Percentiles rank a stretch among this genome's conserved stretches.
Conservation (phyloP, 2,797 vertebrate genomes). For the Pipistrellus pipistrellus region DNA sequence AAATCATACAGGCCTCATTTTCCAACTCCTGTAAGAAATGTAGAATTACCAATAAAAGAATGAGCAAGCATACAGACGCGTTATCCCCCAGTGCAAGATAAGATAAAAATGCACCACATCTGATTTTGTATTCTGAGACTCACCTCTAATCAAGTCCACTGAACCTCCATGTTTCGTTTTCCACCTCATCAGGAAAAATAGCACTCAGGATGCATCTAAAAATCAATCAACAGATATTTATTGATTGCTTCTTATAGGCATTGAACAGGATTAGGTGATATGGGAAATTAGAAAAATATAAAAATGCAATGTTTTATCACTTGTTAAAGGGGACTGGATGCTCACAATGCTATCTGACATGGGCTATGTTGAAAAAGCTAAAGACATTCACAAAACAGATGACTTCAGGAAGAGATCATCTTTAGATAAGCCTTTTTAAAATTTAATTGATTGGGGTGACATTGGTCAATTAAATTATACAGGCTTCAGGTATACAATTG, state of each 20-base stretch:
- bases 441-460: neutral
- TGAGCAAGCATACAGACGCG: neutral
- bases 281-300: slow-evolving; percentile 47
- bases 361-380: neutral
- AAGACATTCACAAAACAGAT: neutral
- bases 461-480: neutral
- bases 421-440: neutral
- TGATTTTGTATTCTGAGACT: neutral
- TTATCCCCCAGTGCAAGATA: neutral
- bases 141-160: slow-evolving; percentile 35
- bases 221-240: slow-evolving; percentile 55
- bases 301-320: neutral
- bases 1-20: neutral
- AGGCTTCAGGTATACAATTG: neutral
- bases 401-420: neutral
- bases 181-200: slow-evolving; percentile 55
- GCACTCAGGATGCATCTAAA: neutral
- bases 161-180: slow-evolving; percentile 51
- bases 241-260: slow-evolving; percentile 19
- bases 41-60: slow-evolving; percentile 9
- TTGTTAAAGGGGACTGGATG: neutral
- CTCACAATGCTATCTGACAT: neutral
- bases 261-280: slow-evolving; percentile 16
- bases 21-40: neutral
- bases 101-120: neutral